phyloP scores from a whole-genome alignment of 2,888 invertebrate species.

The Didymodactylos carnosus region DNA sequence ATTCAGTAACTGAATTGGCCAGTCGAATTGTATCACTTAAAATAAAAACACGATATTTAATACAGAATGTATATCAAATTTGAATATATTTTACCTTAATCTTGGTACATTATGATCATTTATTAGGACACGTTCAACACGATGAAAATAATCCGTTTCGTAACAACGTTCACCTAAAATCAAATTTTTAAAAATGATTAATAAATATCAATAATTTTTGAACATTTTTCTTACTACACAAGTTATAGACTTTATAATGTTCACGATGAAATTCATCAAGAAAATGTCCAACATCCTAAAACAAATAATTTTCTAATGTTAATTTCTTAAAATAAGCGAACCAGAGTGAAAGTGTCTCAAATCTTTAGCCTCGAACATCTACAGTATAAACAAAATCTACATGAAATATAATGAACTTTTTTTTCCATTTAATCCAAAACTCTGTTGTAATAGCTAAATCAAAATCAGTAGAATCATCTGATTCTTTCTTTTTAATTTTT shows the following conservation, averaged over 20 bases:
- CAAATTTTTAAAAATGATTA: neutral
- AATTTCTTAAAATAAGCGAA: too few species aligned
- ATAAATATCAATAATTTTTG: neutral
- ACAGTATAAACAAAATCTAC: too few species aligned
- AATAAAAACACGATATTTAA: conserved; percentile 1
- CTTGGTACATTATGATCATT: conserved; percentile 40
- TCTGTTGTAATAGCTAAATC: too few species aligned
- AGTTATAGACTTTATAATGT: conserved; percentile 37
- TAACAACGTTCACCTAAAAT: conserved; percentile 35
- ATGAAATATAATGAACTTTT: too few species aligned
- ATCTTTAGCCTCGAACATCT: too few species aligned
- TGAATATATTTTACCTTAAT: conserved; percentile 27
- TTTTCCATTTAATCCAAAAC: too few species aligned
- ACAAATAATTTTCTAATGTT: neutral
- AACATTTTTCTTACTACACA: conserved; percentile 38
- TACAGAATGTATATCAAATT: neutral
- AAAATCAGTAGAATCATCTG: too few species aligned
- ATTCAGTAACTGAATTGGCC: conserved; percentile 31
- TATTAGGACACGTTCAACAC: conserved; percentile 34
- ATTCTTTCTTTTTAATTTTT: too few species aligned
- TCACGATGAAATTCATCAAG: conserved; percentile 35
- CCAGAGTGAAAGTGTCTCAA: too few species aligned
- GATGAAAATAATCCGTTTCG: conserved; percentile 33
- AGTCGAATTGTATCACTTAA: conserved; percentile 36
- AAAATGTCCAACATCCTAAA: conserved; percentile 38